Evolutionary conservation across 2,888 invertebrate genomes (phyloP), one percentile per base, ranked within the genome.

Genomic region (Penaeus monodon): DNA sequence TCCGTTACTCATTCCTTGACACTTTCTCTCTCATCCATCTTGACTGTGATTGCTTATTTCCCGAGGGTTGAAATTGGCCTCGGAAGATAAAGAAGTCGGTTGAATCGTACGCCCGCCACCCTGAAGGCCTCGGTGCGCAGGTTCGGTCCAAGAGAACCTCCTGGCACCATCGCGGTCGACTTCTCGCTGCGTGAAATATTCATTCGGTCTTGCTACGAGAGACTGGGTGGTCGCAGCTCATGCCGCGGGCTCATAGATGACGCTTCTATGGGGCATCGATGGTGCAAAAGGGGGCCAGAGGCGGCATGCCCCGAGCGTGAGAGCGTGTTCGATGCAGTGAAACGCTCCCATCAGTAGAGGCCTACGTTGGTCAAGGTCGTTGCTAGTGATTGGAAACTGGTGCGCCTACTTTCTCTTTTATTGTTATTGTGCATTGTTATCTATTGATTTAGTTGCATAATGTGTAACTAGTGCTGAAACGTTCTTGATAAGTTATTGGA

Each of bases 221-320:
- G 66, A 24, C 80, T 65, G 80, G 65, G 38, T n/a, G 80, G 80
- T 24, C 33, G 80, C 66, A 29, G 65, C 80, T 80, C 80, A 80
- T 79, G 79, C 79, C 79, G 79, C 79, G 20, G 65, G 80, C 80
- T 44, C 66, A 29, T 65, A 80, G 80, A 38, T 80, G 80, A 80
- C 80, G 64, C 80, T 64, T 38, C 44, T 80, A 38, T 27, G 66
- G 80, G 80, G 80, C 49, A 49, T 44, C 38, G 22, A 38, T 64
- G 20, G 33, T 65, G 33, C 80, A 8, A n/a, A 63, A 63, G 63
- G n/a, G 63, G 29, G 27, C 27, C 65, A 17, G 29, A 14, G 38
- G 38, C 73, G 27, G 8, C 73, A 27, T 38, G 33, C 27, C n/a
- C 38, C 24, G 73, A 38, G 22, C 14, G 22, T 38, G 33, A 38